Evolutionary conservation across 2,113 vertebrate species (phyloP).

Genomic region (Myotis lucifugus): DNA sequence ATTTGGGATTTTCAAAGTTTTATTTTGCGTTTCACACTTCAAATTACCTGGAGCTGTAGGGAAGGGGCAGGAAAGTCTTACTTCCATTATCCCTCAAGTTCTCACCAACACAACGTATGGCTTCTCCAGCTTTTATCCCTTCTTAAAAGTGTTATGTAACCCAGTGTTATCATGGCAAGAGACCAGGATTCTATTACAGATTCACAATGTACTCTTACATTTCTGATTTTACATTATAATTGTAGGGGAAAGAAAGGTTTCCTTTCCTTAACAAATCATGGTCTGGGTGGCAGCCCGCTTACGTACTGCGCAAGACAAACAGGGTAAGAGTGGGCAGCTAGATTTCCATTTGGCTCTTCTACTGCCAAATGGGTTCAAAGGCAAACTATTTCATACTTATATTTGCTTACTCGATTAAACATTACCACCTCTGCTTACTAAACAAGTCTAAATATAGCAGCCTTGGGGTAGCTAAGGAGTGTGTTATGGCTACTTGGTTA

Average conservation of each 20-base stretch:
- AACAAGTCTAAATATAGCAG: conserved; percentile 65
- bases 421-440: conserved; percentile 56
- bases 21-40: conserved; percentile 1
- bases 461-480: conserved; percentile 25
- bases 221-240: neutral
- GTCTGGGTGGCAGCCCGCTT: neutral
- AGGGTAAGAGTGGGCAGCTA: neutral
- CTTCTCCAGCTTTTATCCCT: neutral
- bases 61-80: neutral
- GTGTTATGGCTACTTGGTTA: conserved; percentile 49
- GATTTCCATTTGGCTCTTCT: neutral
- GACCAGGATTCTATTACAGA: neutral
- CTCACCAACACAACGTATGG: neutral
- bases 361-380: conserved; percentile 48
- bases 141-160: neutral
- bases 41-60: neutral
- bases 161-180: neutral
- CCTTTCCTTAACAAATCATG: neutral
- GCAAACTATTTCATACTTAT: conserved; percentile 33
- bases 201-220: neutral
- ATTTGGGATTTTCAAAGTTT: conserved; percentile 3
- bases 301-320: neutral
- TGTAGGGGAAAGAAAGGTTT: neutral
- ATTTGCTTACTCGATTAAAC: conserved; percentile 58
- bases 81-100: neutral